phyloP scores from a whole-genome alignment of 2,888 invertebrate genomes.

The Nematopogon swammerdamellus region DNA sequence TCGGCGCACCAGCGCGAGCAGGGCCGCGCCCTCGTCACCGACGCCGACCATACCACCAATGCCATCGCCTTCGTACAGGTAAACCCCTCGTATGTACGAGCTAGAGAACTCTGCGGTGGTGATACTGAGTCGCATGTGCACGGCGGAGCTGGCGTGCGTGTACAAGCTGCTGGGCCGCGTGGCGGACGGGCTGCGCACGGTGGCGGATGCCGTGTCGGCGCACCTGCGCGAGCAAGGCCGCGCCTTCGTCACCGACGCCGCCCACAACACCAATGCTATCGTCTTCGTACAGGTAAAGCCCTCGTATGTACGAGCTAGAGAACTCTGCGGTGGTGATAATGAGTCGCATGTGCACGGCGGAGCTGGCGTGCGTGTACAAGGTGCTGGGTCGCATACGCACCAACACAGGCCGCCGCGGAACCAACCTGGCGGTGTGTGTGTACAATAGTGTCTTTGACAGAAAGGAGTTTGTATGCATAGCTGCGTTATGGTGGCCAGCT shows the following conservation, averaged over 20 bases:
- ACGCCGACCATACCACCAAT: constrained; percentile 86
- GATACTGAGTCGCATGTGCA: constrained; percentile 94
- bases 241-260: constrained; percentile 91
- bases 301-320: no score
- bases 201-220: constrained; percentile 92
- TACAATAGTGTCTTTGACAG: no score
- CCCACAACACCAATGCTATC: constrained; percentile 86
- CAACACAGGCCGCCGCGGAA: no score
- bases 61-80: constrained; percentile 92
- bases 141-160: constrained; percentile 95
- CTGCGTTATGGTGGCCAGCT: no score
- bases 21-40: constrained; percentile 92
- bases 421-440: no score
- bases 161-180: constrained; percentile 96
- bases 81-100: constrained; percentile 9
- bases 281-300: constrained; percentile 77
- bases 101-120: no score
- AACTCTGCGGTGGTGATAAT: no score
- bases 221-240: constrained; percentile 95
- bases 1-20: constrained; percentile 93
- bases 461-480: no score
- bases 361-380: constrained; percentile 97
- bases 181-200: constrained; percentile 88
- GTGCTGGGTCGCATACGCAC: no score
- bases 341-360: constrained; percentile 93